Conservation (phyloP, 2,113 vertebrate species). For the Picathartes gymnocephalus region DNA sequence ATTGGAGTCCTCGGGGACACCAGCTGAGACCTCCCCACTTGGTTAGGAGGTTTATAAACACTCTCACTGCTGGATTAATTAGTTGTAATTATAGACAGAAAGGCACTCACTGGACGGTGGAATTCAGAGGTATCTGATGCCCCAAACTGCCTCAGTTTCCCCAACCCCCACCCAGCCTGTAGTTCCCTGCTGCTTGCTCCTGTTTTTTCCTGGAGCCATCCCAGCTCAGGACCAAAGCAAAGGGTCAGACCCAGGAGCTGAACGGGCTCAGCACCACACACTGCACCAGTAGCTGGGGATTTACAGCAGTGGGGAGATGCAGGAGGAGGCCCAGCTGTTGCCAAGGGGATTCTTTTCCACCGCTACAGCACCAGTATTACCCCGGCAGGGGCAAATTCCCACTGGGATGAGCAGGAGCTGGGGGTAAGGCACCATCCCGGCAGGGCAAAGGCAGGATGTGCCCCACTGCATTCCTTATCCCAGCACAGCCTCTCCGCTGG, state of each 20-base stretch:
- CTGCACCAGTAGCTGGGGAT: not conserved
- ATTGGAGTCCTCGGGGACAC: not conserved
- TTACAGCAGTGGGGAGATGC: accelerated
- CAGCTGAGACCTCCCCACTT: not conserved
- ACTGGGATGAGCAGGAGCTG: not conserved
- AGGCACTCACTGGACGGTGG: too few relatives aligned
- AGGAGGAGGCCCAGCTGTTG: not conserved
- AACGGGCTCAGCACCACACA: not conserved
- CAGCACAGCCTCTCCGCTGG: not conserved
- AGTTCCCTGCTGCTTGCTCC: not conserved
- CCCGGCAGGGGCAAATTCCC: not conserved
- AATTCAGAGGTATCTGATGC: not conserved
- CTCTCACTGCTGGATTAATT: not conserved
- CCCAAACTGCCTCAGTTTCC: not conserved
- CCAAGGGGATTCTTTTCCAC: not conserved
- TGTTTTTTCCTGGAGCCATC: accelerated
- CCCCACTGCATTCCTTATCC: not conserved
- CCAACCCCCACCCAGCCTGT: not conserved
- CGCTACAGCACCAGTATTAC: accelerated
- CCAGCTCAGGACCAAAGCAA: accelerated
- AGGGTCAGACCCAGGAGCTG: not conserved
- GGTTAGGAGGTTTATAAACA: not conserved
- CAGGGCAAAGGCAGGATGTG: not conserved
- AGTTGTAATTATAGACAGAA: not conserved
- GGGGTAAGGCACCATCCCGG: not conserved